A percentile compares a stretch with the other conserved stretches of the same genome.
Conservation (phyloP, 1,140 invertebrate species). For the Lordiphosa mommai region DNA sequence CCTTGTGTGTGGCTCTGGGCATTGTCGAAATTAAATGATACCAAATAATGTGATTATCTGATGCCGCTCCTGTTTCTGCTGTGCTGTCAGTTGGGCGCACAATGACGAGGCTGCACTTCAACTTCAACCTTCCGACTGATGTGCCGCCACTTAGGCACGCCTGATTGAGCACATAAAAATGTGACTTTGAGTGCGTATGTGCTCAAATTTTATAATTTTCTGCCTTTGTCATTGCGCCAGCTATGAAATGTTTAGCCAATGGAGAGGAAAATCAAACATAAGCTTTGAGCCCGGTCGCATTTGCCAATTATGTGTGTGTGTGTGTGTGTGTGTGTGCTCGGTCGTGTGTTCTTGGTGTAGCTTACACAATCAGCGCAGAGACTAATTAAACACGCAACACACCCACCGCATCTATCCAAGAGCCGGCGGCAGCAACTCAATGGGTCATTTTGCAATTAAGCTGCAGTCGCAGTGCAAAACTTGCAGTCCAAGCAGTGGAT, state of each 20-base stretch:
- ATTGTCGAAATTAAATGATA: constrained; percentile 71
- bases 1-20: constrained; percentile 13
- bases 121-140: constrained; percentile 55
- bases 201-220: constrained; percentile 52
- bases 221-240: constrained; percentile 27
- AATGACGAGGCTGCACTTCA: constrained; percentile 32
- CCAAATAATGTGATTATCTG: constrained; percentile 68
- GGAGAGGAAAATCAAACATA: constrained; percentile 68
- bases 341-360: constrained; percentile 44
- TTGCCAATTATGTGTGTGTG: constrained; percentile 53
- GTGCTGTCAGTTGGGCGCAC: constrained; percentile 29
- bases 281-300: constrained; percentile 25
- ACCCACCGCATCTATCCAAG: background rate
- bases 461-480: constrained; percentile 35
- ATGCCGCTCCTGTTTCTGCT: constrained; percentile 2
- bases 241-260: constrained; percentile 59
- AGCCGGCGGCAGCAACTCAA: constrained; percentile 24
- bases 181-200: constrained; percentile 28
- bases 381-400: constrained; percentile 62
- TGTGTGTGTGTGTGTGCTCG: constrained; percentile 18
- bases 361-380: constrained; percentile 49
- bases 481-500: constrained; percentile 15
- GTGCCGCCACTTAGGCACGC: constrained; percentile 57
- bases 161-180: constrained; percentile 58
- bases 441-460: constrained; percentile 72